Conservation (phyloP, 2,888 invertebrate species). For the Xanthia icteritia region DNA sequence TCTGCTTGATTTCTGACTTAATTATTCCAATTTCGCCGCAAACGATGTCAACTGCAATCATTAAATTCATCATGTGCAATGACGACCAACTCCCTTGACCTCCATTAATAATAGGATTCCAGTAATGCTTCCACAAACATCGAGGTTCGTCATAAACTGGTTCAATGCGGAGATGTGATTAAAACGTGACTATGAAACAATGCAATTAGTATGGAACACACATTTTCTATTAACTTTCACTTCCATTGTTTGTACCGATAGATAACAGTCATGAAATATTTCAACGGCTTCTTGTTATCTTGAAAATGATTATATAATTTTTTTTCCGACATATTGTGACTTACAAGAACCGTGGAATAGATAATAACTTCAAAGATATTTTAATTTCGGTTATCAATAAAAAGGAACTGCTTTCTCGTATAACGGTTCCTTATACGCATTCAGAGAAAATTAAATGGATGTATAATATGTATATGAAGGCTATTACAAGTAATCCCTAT, state of each 20-base stretch:
- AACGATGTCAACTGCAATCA: slow-evolving; percentile 77
- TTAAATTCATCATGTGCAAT: slow-evolving; percentile 72
- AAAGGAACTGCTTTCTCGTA: slow-evolving; percentile 4
- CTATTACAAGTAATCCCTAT: slow-evolving; percentile 38
- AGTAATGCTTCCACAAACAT: slow-evolving; percentile 15
- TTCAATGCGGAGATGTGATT: slow-evolving; percentile 61
- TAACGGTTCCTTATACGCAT: slow-evolving; percentile 21
- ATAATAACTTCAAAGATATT: slow-evolving; percentile 19
- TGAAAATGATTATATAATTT: slow-evolving; percentile 7
- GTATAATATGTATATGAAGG: slow-evolving; percentile 35
- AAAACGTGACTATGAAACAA: slow-evolving; percentile 65
- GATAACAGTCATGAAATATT: slow-evolving; percentile 28
- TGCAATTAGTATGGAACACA: slow-evolving; percentile 57
- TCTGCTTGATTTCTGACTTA: slow-evolving; percentile 71
- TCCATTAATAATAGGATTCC: slow-evolving; percentile 29
- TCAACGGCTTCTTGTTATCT: slow-evolving; percentile 21
- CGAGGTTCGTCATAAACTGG: slow-evolving; percentile 52
- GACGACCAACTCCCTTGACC: slow-evolving; percentile 59
- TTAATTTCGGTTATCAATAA: slow-evolving; percentile 31
- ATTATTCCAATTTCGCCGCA: slow-evolving; percentile 72
- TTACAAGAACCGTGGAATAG: neutral
- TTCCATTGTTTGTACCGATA: slow-evolving; percentile 26
- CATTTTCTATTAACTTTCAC: slow-evolving; percentile 46
- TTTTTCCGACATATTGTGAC: neutral
- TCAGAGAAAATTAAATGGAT: slow-evolving; percentile 35